A percentile compares a stretch with the other conserved stretches of the same genome.
Conservation (phyloP, 2,797 vertebrate species). For the Etheostoma perlongum region DNA sequence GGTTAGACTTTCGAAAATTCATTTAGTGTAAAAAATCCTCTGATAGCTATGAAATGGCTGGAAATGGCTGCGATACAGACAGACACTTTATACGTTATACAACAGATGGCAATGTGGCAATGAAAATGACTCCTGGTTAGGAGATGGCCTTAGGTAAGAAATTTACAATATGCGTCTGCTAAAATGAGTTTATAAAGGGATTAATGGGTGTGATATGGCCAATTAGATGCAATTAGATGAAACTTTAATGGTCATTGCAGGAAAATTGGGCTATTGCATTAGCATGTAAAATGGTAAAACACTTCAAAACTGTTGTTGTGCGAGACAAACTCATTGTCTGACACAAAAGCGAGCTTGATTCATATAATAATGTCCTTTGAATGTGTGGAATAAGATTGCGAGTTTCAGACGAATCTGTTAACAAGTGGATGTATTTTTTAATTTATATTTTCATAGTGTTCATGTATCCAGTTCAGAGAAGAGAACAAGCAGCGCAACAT, state of each 20-base stretch:
- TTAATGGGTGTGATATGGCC: slow-evolving; percentile 37
- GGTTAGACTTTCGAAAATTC: slow-evolving; percentile 37
- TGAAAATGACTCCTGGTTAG: slow-evolving; percentile 54
- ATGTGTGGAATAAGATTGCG: neutral
- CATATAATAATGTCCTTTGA: slow-evolving; percentile 2
- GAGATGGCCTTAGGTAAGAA: slow-evolving; percentile 50
- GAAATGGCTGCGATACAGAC: slow-evolving; percentile 33
- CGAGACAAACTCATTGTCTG: slow-evolving; percentile 10
- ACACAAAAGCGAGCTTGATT: neutral
- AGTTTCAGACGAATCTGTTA: neutral
- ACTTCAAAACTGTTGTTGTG: slow-evolving; percentile 13
- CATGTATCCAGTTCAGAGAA: neutral
- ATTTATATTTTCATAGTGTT: neutral
- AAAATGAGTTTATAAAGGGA: slow-evolving; percentile 55
- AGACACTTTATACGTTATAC: slow-evolving; percentile 29
- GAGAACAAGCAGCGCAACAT: neutral
- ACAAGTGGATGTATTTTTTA: neutral
- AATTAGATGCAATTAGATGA: slow-evolving; percentile 60
- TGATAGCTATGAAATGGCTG: slow-evolving; percentile 31
- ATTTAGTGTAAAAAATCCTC: neutral
- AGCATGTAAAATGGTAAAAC: slow-evolving; percentile 37
- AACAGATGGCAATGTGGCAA: slow-evolving; percentile 63
- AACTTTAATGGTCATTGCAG: slow-evolving; percentile 50
- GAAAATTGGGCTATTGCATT: slow-evolving; percentile 32
- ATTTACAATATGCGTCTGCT: slow-evolving; percentile 42